Evolutionary conservation across 2,888 invertebrate species (phyloP).

Genomic region (Drosophila mimetica): DNA sequence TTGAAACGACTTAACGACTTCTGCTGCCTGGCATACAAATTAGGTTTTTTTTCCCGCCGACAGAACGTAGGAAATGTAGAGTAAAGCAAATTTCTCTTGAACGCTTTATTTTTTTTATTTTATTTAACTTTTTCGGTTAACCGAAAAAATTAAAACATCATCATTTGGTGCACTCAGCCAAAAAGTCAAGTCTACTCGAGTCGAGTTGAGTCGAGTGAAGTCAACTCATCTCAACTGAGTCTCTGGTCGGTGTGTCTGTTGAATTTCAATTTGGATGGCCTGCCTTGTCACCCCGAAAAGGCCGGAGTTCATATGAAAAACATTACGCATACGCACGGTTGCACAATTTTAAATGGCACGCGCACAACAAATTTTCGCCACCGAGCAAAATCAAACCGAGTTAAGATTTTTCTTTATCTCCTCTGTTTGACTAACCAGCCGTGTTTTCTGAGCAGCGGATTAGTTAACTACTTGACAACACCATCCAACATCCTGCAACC

Average conservation of each 20-base stretch:
- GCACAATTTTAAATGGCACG: constrained; percentile 79
- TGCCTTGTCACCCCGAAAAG: constrained; percentile 60
- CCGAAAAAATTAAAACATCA: constrained; percentile 80
- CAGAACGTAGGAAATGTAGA: constrained; percentile 38
- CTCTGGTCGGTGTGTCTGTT: constrained; percentile 56
- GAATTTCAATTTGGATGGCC: constrained; percentile 70
- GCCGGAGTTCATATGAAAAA: constrained; percentile 72
- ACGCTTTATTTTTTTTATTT: constrained; percentile 49
- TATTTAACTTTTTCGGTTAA: constrained; percentile 59
- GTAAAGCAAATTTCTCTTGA: constrained; percentile 57
- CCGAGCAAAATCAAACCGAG: constrained; percentile 44
- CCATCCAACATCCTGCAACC: constrained; percentile 2
- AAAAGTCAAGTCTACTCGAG: constrained; percentile 60
- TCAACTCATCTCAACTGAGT: constrained; percentile 21
- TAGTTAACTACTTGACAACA: constrained; percentile 71
- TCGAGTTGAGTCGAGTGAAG: constrained; percentile 39
- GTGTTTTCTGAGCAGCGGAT: constrained; percentile 65
- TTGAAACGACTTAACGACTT: constrained; percentile 70
- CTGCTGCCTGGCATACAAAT: constrained; percentile 72
- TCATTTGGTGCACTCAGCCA: constrained; percentile 75
- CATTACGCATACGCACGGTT: constrained; percentile 79
- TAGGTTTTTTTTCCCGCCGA: constrained; percentile 50
- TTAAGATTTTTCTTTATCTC: constrained; percentile 45
- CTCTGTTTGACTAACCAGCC: constrained; percentile 71
- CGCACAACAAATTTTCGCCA: constrained; percentile 58